A percentile compares a stretch with the other conserved stretches of the same genome.
Evolutionary conservation across 2,113 vertebrate species (phyloP).

Genomic region (Sapajus apella): DNA sequence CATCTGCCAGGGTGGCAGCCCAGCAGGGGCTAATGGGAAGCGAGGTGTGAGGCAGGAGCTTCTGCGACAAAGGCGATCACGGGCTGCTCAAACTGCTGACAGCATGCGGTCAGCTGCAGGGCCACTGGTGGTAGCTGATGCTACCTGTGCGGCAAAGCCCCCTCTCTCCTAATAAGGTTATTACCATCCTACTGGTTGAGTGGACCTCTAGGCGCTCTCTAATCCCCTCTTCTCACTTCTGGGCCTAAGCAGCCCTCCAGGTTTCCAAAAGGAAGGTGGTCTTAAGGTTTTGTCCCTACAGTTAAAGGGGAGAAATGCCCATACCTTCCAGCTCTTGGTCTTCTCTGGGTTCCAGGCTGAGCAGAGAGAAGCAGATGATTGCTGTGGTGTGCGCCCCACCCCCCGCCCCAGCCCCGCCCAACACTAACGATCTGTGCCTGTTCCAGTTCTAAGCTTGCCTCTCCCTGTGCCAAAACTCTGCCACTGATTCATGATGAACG

Average conservation of each 20-base stretch:
- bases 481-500: background rate
- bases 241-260: background rate
- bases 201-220: constrained; percentile 42
- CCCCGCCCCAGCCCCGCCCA: too few relatives aligned
- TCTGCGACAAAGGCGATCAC: constrained; percentile 57
- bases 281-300: too few relatives aligned
- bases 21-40: constrained; percentile 85
- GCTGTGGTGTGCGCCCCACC: too few relatives aligned
- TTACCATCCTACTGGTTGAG: constrained; percentile 77
- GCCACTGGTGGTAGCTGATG: constrained; percentile 52
- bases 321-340: fast-evolving
- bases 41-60: constrained; percentile 80
- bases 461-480: background rate
- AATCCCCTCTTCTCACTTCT: constrained; percentile 42
- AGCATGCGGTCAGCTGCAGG: constrained; percentile 70
- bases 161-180: constrained; percentile 82
- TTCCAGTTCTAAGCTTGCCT: background rate
- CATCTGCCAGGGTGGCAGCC: constrained; percentile 77
- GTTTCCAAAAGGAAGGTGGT: background rate
- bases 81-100: constrained; percentile 72
- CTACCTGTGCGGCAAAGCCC: constrained; percentile 6
- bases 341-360: background rate
- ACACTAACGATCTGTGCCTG: fast-evolving
- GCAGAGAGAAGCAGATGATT: background rate
- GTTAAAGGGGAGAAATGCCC: background rate